Evolutionary conservation across 1,140 invertebrate genomes (phyloP).

Genomic region (Caenorhabditis brenneri): DNA sequence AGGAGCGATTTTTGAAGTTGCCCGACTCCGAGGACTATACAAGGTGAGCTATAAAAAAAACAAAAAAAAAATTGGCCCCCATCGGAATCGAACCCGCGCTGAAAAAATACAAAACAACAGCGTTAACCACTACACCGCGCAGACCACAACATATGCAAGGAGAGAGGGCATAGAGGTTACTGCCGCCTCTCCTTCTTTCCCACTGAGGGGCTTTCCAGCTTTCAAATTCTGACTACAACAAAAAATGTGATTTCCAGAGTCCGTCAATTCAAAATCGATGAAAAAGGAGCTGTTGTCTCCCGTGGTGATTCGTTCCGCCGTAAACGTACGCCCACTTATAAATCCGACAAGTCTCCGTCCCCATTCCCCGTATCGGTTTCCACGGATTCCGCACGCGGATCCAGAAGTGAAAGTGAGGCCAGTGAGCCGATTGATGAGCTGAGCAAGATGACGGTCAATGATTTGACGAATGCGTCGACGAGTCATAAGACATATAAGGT

Average conservation of each 20-base stretch:
- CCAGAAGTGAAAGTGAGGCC: conserved; percentile 2
- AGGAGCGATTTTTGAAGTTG: conserved; percentile 57
- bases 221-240: too few relatives aligned
- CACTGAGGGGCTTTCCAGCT: too few relatives aligned
- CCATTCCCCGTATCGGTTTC: conserved; percentile 41
- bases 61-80: too few relatives aligned
- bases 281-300: conserved; percentile 58
- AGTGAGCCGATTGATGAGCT: neutral
- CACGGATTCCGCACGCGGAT: conserved; percentile 30
- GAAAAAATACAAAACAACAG: too few relatives aligned
- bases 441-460: neutral
- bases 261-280: conserved; percentile 60
- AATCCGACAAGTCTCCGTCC: conserved; percentile 48
- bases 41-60: too few relatives aligned
- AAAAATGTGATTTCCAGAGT: conserved; percentile 52
- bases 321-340: conserved; percentile 46
- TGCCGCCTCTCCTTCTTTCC: too few relatives aligned
- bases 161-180: too few relatives aligned
- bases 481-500: conserved; percentile 45
- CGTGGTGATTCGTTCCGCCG: conserved; percentile 57
- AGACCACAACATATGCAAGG: too few relatives aligned
- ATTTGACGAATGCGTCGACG: neutral
- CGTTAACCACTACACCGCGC: too few relatives aligned
- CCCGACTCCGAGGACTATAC: conserved; percentile 58
- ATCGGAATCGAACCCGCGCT: too few relatives aligned